Evolutionary conservation across 2,113 vertebrate genomes (phyloP), one percentile per base, ranked within the genome.

Genomic region (Rhegmatorhina hoffmannsi): DNA sequence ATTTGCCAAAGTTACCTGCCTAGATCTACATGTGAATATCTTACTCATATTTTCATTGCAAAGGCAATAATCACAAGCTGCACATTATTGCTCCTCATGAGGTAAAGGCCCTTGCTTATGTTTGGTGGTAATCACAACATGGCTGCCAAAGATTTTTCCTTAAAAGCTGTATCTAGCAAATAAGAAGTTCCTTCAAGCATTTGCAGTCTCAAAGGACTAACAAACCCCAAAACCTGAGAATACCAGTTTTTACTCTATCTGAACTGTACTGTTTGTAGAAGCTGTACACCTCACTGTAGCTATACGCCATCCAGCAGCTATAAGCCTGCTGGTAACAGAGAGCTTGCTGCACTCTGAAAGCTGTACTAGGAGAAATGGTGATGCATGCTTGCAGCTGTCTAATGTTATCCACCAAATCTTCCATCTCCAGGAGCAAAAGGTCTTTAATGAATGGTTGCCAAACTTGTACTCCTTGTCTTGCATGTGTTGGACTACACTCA

Each of bases 381-480:
- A 50, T 87, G 80, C 23, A 18, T 31, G 13, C 69, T 92, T 81
- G 87, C 87, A 95, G 68, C 76, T 96, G 91, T 81, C 86, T 93
- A 38, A 59, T 63, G 64, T 83, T 90, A 90, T 90, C 59, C 89
- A 94, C 79, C 76, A 92, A 90, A 90, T 89, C 63, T 93, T 90
- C 90, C 79, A 47, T 50, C 59, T 93, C 91, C 81, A 92, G 73
- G 64, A 93, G 95, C 49, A 90, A 67, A 88, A 77, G 85, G 69
- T 90, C 88, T 56, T 86, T 74, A 93, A 81, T 84, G 72, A 84
- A 38, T 75, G 24, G 14, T 92, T 90, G 92, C 78, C 85, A 93
- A 44, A 95, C 29, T 90, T 88, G 31, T 80, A 80, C 79, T 91
- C 47, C 87, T 80, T 81, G 59, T 87, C 89, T 84, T 84, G 68